phyloP scores from a whole-genome alignment of 2,797 vertebrate genomes.

The Trachops cirrhosus region DNA sequence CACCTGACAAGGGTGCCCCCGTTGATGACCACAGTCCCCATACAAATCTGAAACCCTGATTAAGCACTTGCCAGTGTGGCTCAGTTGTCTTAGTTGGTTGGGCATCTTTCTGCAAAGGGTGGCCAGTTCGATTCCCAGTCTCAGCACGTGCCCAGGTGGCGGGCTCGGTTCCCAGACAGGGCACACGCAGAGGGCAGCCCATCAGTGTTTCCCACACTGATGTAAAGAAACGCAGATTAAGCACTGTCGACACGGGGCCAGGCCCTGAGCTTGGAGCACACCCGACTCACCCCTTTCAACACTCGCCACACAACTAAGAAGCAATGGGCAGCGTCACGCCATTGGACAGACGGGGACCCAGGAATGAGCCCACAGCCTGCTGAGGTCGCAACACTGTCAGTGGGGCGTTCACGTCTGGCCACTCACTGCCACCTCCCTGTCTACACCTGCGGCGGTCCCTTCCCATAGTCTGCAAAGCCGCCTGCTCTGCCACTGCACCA shows the following conservation, averaged over 20 bases:
- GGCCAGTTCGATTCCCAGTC: too few species aligned
- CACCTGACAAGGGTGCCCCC: not conserved
- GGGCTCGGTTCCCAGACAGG: too few species aligned
- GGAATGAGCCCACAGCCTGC: rapidly evolving
- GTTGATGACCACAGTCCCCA: rapidly evolving
- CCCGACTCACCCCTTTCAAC: rapidly evolving
- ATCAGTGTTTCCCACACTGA: too few species aligned
- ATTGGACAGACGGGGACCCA: rapidly evolving
- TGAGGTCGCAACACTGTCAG: rapidly evolving
- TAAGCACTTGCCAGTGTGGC: too few species aligned
- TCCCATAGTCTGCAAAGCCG: rapidly evolving
- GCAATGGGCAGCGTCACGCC: rapidly evolving
- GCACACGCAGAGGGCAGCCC: too few species aligned
- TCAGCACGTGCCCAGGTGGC: too few species aligned
- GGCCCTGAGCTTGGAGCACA: not conserved
- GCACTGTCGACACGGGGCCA: rapidly evolving
- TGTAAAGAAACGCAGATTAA: rapidly evolving
- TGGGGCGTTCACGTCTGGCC: too few species aligned
- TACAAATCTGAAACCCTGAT: rapidly evolving
- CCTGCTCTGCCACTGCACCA: rapidly evolving
- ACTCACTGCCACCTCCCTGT: rapidly evolving
- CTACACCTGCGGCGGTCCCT: rapidly evolving
- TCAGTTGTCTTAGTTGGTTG: too few species aligned
- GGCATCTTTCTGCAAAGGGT: too few species aligned
- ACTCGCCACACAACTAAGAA: not conserved